Percentiles rank a stretch among this genome's conserved stretches.
Evolutionary conservation across 1,140 invertebrate species (phyloP).

Genomic region (Heliconius himera): DNA sequence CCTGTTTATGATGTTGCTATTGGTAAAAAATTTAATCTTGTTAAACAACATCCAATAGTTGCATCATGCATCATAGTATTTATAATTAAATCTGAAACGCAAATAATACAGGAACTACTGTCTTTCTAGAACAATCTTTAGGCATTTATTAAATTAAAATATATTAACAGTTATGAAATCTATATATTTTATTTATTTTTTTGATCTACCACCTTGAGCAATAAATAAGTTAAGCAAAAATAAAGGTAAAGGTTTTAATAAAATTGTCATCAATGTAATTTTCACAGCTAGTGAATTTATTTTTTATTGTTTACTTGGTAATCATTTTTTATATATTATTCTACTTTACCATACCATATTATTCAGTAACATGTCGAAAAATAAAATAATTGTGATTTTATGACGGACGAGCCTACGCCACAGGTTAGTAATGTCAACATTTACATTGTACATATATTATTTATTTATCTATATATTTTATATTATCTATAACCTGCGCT

Average conservation of each 20-base stretch:
- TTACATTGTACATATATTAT: neutral
- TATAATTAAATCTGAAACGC: slow-evolving; percentile 12
- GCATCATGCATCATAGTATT: neutral
- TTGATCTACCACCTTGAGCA: neutral
- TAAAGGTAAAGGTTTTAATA: too few species aligned
- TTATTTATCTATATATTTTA: slow-evolving; percentile 9
- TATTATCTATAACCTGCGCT: slow-evolving; percentile 32
- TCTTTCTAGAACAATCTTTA: neutral
- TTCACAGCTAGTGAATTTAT: too few species aligned
- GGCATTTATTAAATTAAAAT: neutral
- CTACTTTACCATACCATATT: too few species aligned
- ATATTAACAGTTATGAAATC: neutral
- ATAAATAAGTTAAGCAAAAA: neutral
- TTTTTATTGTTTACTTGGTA: too few species aligned
- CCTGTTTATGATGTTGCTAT: slow-evolving; percentile 72
- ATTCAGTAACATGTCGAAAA: too few species aligned
- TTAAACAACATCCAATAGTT: slow-evolving; percentile 23
- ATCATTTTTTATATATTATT: too few species aligned
- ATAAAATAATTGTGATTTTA: neutral
- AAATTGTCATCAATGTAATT: too few species aligned
- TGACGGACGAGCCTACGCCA: neutral
- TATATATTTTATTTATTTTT: neutral
- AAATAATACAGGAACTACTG: neutral
- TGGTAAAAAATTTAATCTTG: slow-evolving; percentile 29
- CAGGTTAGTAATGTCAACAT: neutral